These are phyloP conservation scores for Apamea monoglypha DNA, from an alignment of 2,888 invertebrate species.

Conservation along the genomic window DNA sequence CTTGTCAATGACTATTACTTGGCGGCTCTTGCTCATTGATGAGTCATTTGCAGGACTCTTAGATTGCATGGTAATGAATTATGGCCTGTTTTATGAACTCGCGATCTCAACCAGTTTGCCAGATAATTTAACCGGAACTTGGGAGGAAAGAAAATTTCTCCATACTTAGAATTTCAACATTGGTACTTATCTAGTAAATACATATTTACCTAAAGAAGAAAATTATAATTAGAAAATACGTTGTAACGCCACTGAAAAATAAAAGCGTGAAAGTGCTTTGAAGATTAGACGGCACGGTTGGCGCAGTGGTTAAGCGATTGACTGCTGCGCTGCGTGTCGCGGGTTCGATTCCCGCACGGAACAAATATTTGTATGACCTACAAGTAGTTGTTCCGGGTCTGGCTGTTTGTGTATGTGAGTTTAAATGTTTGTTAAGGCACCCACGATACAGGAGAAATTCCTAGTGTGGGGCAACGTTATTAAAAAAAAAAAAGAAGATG, in stretches of 20 bases:
- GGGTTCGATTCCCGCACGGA: too few relatives aligned
- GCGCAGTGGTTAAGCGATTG: too few relatives aligned
- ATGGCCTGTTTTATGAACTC: not conserved
- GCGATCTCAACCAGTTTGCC: not conserved
- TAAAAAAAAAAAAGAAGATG: too few relatives aligned
- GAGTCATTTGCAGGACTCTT: slow-evolving; percentile 28
- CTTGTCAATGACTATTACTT: slow-evolving; percentile 51
- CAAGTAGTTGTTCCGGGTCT: too few relatives aligned
- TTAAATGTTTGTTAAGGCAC: too few relatives aligned
- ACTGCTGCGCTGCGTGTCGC: too few relatives aligned
- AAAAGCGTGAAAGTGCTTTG: not conserved
- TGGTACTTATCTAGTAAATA: not conserved
- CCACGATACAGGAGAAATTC: too few relatives aligned
- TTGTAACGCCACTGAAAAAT: not conserved
- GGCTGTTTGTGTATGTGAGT: too few relatives aligned
- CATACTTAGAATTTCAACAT: not conserved
- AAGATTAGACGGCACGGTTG: too few relatives aligned
- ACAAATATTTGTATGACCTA: too few relatives aligned
- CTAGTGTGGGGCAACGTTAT: too few relatives aligned
- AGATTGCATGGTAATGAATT: not conserved
- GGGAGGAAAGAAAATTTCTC: not conserved
- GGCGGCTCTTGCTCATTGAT: slow-evolving; percentile 30
- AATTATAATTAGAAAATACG: not conserved
- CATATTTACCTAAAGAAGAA: not conserved
- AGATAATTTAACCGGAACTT: not conserved